Evolutionary conservation across 1,140 invertebrate species (phyloP).

Genomic region (Charaxes varanes): DNA sequence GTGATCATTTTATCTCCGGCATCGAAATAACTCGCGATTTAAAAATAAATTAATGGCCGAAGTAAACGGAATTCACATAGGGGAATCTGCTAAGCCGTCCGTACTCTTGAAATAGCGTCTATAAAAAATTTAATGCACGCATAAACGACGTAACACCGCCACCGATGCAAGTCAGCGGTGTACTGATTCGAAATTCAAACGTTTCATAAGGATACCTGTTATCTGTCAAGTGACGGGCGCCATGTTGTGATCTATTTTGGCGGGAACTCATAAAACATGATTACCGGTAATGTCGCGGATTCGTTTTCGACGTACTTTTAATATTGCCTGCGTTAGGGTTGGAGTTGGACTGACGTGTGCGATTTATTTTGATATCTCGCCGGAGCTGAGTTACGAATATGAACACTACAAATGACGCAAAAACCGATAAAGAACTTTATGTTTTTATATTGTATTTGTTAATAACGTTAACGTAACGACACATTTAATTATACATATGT

Average conservation of each 20-base stretch:
- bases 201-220: constrained; percentile 49
- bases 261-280: constrained; percentile 56
- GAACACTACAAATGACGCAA: too few species aligned
- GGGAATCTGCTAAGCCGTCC: constrained; percentile 13
- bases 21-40: constrained; percentile 18
- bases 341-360: constrained; percentile 15
- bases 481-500: too few species aligned
- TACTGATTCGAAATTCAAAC: constrained; percentile 8
- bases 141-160: constrained; percentile 13
- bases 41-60: constrained; percentile 20
- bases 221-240: too few species aligned
- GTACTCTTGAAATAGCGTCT: constrained; percentile 26
- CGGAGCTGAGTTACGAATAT: neutral
- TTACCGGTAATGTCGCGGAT: constrained; percentile 49
- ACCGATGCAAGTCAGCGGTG: neutral
- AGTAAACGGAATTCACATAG: constrained; percentile 12
- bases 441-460: too few species aligned
- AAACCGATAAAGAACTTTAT: too few species aligned
- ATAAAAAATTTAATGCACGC: constrained; percentile 29
- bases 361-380: constrained; percentile 8
- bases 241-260: constrained; percentile 46
- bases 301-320: constrained; percentile 41
- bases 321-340: constrained; percentile 22
- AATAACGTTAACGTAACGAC: too few species aligned
- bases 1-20: constrained; percentile 5